Percentiles rank a stretch among this genome's conserved stretches.
These are phyloP conservation scores for Ladona fulva DNA, from an alignment of 1,140 invertebrate species.

Conservation along the genomic window DNA sequence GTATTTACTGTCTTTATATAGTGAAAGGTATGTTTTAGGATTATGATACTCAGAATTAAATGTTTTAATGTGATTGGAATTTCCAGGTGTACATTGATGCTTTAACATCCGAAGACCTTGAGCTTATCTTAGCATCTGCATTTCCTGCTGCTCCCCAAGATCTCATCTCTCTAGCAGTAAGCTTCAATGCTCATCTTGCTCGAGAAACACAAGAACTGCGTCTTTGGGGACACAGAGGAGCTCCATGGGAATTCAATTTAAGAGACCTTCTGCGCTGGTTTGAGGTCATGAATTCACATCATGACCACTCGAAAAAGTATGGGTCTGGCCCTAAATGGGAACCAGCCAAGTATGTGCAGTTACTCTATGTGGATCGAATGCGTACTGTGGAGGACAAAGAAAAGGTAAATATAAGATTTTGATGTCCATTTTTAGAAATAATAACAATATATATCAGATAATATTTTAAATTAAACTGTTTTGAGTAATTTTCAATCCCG, in stretches of 20 bases:
- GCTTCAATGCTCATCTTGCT: constrained; percentile 66
- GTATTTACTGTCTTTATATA: too few relatives aligned
- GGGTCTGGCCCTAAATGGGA: constrained; percentile 28
- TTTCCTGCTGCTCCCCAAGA: constrained; percentile 37
- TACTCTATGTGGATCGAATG: constrained; percentile 78
- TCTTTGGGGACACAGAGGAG: constrained; percentile 63
- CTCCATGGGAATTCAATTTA: constrained; percentile 95
- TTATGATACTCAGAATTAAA: too few relatives aligned
- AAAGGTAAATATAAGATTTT: constrained; percentile 34
- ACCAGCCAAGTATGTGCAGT: constrained; percentile 56
- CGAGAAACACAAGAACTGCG: constrained; percentile 49
- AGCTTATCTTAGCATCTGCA: constrained; percentile 42
- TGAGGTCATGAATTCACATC: constrained; percentile 44
- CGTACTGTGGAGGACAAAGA: constrained; percentile 59
- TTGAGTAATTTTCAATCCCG: too few relatives aligned
- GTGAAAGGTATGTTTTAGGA: too few relatives aligned
- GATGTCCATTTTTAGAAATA: not conserved
- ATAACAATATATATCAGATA: not conserved
- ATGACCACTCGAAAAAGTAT: constrained; percentile 16
- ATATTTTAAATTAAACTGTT: not conserved
- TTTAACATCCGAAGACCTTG: constrained; percentile 65
- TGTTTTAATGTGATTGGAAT: constrained; percentile 19
- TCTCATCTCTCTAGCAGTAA: constrained; percentile 62
- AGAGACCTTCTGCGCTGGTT: constrained; percentile 92
- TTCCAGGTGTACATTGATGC: constrained; percentile 71